Conservation (phyloP, 2,888 invertebrate genomes). For the Troides aeacus region DNA sequence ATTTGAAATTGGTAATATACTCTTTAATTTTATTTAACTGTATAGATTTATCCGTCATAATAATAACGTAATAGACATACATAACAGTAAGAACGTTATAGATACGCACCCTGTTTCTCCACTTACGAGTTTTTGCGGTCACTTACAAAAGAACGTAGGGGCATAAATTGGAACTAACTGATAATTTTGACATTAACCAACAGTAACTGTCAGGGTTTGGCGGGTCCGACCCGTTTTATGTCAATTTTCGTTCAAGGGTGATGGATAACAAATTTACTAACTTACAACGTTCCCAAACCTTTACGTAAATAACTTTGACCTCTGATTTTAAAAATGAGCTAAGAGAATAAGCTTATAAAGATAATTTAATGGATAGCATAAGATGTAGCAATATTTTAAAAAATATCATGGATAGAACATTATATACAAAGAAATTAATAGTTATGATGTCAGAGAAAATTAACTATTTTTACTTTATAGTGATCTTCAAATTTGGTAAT, state of each 20-base stretch:
- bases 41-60: conserved; percentile 8
- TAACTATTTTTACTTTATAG: too few relatives aligned
- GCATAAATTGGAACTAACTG: conserved; percentile 70
- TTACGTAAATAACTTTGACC: too few relatives aligned
- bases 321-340: too few relatives aligned
- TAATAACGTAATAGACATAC: not conserved
- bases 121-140: conserved; percentile 70
- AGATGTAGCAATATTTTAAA: too few relatives aligned
- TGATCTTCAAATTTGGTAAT: too few relatives aligned
- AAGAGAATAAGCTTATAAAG: too few relatives aligned
- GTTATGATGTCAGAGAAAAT: too few relatives aligned
- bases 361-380: too few relatives aligned
- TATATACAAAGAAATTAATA: too few relatives aligned
- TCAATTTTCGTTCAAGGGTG: conserved; percentile 59
- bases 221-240: conserved; percentile 64
- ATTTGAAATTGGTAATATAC: too few relatives aligned
- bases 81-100: conserved; percentile 19
- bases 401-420: too few relatives aligned
- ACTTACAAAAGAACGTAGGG: conserved; percentile 39
- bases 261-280: conserved; percentile 49
- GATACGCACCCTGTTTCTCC: conserved; percentile 49
- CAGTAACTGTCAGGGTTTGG: conserved; percentile 65
- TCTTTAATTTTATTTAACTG: too few relatives aligned
- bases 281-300: not conserved
- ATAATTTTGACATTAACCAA: conserved; percentile 78